These are phyloP conservation scores for Lepidurus packardi DNA, from an alignment of 1,140 invertebrate genomes.

Conservation along the genomic window DNA sequence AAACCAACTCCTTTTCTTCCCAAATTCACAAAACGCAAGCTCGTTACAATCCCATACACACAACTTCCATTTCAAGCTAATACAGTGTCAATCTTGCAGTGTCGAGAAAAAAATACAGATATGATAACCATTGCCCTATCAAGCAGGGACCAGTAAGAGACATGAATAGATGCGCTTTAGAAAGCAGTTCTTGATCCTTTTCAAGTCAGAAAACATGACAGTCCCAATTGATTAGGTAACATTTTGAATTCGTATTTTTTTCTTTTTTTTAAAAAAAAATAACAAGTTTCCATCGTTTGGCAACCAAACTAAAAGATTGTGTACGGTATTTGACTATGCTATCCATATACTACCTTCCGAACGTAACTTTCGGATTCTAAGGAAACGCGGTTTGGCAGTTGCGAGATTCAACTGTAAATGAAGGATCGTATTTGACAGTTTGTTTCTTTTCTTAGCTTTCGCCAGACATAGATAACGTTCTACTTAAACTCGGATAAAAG, in stretches of 20 bases:
- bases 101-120: constrained; percentile 16
- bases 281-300: not conserved
- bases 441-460: no score
- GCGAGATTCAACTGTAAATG: no score
- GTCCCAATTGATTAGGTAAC: no score
- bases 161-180: constrained; percentile 1
- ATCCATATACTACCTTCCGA: no score
- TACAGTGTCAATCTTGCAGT: not conserved
- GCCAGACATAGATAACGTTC: no score
- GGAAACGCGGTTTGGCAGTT: no score
- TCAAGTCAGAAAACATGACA: not conserved
- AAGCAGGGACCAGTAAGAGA: not conserved
- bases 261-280: constrained; percentile 12
- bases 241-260: not conserved
- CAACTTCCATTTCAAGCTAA: not conserved
- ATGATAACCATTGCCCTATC: not conserved
- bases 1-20: not conserved
- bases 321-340: no score
- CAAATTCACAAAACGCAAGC: constrained; percentile 6
- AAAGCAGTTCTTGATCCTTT: not conserved
- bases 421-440: no score
- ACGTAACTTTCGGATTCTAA: no score
- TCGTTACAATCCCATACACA: not conserved
- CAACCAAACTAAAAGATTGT: no score
- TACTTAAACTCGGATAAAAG: no score